Evolutionary conservation across 2,113 vertebrate genomes (phyloP).

Genomic region (Phoenicopterus ruber): DNA sequence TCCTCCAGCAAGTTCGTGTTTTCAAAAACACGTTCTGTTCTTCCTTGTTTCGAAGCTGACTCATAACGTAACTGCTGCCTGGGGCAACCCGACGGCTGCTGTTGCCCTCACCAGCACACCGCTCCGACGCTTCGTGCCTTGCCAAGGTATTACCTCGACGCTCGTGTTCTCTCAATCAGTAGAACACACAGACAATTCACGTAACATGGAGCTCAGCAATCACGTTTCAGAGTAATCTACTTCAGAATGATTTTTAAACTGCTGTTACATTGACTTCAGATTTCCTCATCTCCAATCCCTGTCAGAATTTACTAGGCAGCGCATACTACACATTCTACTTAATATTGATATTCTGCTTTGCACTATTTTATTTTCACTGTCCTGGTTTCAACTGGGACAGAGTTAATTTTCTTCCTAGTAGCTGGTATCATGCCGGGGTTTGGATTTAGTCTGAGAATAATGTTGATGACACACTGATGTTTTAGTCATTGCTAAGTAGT

Average conservation of each 20-base stretch:
- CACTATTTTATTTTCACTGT: not conserved
- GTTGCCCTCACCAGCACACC: not conserved
- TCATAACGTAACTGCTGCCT: conserved; percentile 14
- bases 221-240: not conserved
- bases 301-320: not conserved
- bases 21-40: not conserved
- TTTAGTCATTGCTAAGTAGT: too few species aligned
- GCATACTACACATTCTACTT: not conserved
- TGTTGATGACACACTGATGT: too few species aligned
- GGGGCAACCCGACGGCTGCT: not conserved
- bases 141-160: not conserved
- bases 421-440: too few species aligned
- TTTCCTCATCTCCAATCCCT: not conserved
- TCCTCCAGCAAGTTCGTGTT: not conserved
- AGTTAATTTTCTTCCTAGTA: too few species aligned
- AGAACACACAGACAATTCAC: not conserved
- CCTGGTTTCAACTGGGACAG: too few species aligned
- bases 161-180: not conserved
- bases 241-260: not conserved
- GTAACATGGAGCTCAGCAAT: not conserved
- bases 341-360: not conserved
- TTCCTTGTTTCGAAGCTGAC: not conserved
- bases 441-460: too few species aligned
- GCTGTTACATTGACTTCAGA: not conserved
- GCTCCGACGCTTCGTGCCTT: not conserved